Evolutionary conservation across 2,888 invertebrate genomes (phyloP).

Genomic region (Drosophila quasianomalipes): DNA sequence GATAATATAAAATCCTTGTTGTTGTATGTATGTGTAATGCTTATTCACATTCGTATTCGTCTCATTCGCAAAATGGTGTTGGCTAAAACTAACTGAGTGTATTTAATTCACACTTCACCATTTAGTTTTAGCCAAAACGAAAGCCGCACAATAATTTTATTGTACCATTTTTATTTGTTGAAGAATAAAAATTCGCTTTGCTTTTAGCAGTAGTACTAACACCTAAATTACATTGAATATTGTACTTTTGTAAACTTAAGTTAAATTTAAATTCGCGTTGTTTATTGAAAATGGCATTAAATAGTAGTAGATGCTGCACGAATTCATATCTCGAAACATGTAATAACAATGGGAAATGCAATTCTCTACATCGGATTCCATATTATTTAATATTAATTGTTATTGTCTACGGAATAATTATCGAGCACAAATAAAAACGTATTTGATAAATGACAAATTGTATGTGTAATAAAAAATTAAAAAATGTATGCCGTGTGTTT

Average conservation of each 20-base stretch:
- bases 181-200: constrained; percentile 66
- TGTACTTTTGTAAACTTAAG: constrained; percentile 68
- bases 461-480: constrained; percentile 75
- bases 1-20: constrained; percentile 39
- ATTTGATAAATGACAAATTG: constrained; percentile 63
- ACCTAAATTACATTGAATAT: constrained; percentile 53
- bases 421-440: constrained; percentile 46
- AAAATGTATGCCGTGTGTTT: constrained; percentile 25
- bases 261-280: constrained; percentile 57
- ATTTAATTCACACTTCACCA: background rate
- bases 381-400: constrained; percentile 55
- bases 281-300: constrained; percentile 25
- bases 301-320: constrained; percentile 22
- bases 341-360: constrained; percentile 22
- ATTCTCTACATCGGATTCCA: constrained; percentile 20
- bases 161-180: constrained; percentile 75
- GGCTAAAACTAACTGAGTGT: background rate
- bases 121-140: constrained; percentile 24
- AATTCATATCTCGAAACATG: constrained; percentile 54
- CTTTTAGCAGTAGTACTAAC: constrained; percentile 59
- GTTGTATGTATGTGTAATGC: constrained; percentile 45
- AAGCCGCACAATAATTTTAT: constrained; percentile 38
- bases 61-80: constrained; percentile 32
- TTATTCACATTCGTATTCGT: constrained; percentile 39
- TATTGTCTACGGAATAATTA: constrained; percentile 41